Evolutionary conservation across 2,888 invertebrate genomes (phyloP).

Genomic region (Clanis bilineata): DNA sequence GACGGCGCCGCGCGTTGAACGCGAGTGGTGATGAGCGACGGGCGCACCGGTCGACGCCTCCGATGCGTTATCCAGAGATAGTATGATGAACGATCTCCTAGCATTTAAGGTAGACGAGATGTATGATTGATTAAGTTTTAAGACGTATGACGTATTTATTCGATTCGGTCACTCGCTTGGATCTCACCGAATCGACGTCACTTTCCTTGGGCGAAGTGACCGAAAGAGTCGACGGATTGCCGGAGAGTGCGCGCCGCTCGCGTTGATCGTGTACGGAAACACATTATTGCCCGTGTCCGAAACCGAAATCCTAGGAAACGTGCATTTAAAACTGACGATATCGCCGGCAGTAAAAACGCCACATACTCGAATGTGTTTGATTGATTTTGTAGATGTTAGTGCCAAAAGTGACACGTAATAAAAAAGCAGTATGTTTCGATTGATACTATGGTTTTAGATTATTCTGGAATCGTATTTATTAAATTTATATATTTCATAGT

Average conservation of each 20-base stretch:
- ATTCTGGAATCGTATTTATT: conserved; percentile 4
- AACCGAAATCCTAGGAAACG: conserved; percentile 55
- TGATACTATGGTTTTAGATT: conserved; percentile 14
- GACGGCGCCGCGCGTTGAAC: conserved; percentile 5
- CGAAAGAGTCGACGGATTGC: neutral
- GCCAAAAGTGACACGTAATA: conserved; percentile 49
- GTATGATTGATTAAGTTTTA: conserved; percentile 10
- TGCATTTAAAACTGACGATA: conserved; percentile 62
- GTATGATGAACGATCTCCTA: neutral
- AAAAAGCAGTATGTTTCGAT: conserved; percentile 1
- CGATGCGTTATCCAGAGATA: neutral
- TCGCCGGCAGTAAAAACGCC: conserved; percentile 64
- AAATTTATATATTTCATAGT: conserved; percentile 1
- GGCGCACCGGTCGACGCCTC: neutral
- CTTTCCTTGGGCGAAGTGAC: neutral
- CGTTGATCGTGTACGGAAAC: neutral
- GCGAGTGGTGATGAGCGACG: neutral
- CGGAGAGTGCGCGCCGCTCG: neutral
- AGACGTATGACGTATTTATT: neutral
- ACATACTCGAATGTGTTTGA: conserved; percentile 34
- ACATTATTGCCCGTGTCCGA: conserved; percentile 51
- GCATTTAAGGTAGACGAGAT: conserved; percentile 4
- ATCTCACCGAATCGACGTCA: neutral
- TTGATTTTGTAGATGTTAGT: conserved; percentile 48
- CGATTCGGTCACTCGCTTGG: conserved; percentile 3